Conservation (phyloP, 2,888 invertebrate species). For the Synanthedon andrenaeformis region DNA sequence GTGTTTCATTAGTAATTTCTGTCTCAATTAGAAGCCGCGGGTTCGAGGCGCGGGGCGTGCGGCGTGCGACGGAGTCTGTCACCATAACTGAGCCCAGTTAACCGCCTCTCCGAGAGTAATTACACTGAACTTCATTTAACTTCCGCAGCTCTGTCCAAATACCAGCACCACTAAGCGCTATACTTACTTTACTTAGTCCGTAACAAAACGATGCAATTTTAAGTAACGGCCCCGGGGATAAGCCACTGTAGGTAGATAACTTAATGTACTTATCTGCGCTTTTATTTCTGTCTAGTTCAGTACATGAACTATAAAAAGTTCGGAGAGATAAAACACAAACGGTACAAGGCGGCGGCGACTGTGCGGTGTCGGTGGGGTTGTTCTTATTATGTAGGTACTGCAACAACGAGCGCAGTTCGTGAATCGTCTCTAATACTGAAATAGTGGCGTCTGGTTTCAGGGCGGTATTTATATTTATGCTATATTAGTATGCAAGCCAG, state of each 20-base stretch:
- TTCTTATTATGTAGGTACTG: neutral
- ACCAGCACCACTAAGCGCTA: conserved; percentile 55
- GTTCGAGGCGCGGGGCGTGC: conserved; percentile 11
- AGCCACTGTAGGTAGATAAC: conserved; percentile 12
- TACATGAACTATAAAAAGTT: neutral
- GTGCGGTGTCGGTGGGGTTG: neutral
- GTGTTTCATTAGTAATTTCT: conserved; percentile 24
- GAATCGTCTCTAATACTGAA: neutral
- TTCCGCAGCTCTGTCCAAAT: conserved; percentile 60
- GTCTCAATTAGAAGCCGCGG: conserved; percentile 27
- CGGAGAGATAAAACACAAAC: neutral
- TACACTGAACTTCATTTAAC: conserved; percentile 65
- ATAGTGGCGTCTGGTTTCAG: neutral
- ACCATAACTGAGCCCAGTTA: conserved; percentile 50
- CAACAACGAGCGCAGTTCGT: neutral
- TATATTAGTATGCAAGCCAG: neutral
- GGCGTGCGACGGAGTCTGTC: conserved; percentile 25
- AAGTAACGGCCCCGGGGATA: conserved; percentile 47
- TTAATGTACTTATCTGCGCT: conserved; percentile 8
- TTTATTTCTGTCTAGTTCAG: conserved; percentile 11
- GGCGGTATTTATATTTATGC: neutral
- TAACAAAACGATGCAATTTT: conserved; percentile 60
- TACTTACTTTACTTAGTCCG: conserved; percentile 54
- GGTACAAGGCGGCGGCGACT: neutral
- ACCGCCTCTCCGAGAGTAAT: conserved; percentile 61